Percentiles rank a stretch among this genome's conserved stretches.
phyloP scores from a whole-genome alignment of 2,113 vertebrate species.

The Odontophorus gujanensis region DNA sequence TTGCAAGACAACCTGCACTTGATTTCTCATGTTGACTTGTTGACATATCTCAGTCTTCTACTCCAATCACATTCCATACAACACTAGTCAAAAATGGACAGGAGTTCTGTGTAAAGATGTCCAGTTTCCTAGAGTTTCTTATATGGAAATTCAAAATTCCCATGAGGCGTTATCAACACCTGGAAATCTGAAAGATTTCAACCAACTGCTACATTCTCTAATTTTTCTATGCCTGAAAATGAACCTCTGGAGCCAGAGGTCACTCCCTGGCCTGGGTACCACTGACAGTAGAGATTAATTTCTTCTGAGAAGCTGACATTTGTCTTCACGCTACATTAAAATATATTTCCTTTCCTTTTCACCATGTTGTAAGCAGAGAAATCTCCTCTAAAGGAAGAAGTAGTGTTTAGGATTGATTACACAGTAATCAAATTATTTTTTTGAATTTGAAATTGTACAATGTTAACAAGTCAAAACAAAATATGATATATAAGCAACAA shows the following conservation, averaged over 20 bases:
- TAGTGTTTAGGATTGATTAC: background rate
- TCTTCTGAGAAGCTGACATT: background rate
- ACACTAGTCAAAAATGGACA: background rate
- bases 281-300: background rate
- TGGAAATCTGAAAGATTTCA: background rate
- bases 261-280: background rate
- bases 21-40: background rate
- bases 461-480: background rate
- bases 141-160: background rate
- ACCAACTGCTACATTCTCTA: background rate
- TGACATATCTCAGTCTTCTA: background rate
- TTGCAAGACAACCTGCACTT: background rate
- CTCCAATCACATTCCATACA: background rate
- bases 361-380: background rate
- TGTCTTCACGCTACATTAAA: slow-evolving; percentile 13
- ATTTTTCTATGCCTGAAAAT: background rate
- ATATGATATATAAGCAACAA: background rate
- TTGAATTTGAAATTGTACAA: background rate
- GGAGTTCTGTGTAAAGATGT: background rate
- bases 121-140: background rate
- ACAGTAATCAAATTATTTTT: background rate
- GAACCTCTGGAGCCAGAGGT: background rate
- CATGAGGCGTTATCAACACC: background rate
- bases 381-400: background rate
- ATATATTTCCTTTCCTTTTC: background rate